phyloP scores from a whole-genome alignment of 2,113 vertebrate species.

The Chloroceryle aenea region DNA sequence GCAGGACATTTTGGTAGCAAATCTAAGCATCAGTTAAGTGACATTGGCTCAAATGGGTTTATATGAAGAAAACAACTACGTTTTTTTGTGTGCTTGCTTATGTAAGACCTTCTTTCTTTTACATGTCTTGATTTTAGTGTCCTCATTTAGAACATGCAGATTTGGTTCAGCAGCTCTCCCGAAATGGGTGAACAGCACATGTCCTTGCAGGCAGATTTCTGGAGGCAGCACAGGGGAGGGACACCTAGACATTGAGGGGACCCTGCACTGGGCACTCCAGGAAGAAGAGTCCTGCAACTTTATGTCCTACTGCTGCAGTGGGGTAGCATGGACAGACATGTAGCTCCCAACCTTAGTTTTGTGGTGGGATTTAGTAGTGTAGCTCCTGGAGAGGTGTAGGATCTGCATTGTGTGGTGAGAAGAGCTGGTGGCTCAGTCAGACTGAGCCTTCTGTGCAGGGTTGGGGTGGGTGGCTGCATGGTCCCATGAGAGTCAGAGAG shows the following conservation, averaged over 20 bases:
- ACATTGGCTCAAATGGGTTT: not conserved
- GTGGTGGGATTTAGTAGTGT: not conserved
- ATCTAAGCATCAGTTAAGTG: not conserved
- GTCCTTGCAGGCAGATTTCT: not conserved
- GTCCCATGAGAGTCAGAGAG: not conserved
- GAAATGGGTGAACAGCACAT: accelerated
- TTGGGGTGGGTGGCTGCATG: no score
- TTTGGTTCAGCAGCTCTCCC: not conserved
- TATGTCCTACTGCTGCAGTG: no score
- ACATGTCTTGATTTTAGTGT: not conserved
- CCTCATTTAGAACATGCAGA: not conserved
- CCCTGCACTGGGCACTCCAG: accelerated
- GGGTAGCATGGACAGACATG: accelerated
- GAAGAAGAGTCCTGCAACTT: not conserved
- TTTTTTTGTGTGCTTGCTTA: not conserved
- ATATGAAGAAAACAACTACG: not conserved
- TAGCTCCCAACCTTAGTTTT: not conserved
- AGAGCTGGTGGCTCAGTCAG: accelerated
- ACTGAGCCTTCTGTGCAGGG: not conserved
- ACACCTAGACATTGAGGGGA: accelerated
- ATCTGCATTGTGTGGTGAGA: accelerated
- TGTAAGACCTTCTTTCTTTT: not conserved
- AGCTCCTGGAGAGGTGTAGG: not conserved
- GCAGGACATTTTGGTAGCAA: not conserved
- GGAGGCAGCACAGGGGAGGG: not conserved